phyloP scores from a whole-genome alignment of 2,888 invertebrate species.

The Drosophila crucigera region DNA sequence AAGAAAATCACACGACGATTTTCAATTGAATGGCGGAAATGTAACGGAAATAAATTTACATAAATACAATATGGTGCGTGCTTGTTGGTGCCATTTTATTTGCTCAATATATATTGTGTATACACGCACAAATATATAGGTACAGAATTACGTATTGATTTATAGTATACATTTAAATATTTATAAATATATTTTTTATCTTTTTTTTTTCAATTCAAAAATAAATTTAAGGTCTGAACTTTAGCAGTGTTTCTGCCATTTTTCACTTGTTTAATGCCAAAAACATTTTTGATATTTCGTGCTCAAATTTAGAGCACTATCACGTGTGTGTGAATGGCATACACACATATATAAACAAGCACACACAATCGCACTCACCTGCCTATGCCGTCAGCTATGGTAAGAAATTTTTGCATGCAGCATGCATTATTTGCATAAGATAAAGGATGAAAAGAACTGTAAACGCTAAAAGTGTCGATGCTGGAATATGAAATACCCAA shows the following conservation, averaged over 20 bases:
- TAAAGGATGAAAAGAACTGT: constrained; percentile 60
- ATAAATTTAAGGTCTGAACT: constrained; percentile 44
- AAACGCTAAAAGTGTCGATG: background rate
- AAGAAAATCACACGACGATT: constrained; percentile 77
- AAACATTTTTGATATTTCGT: constrained; percentile 64
- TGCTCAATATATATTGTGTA: constrained; percentile 63
- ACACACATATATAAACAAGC: constrained; percentile 12
- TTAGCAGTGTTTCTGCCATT: constrained; percentile 24
- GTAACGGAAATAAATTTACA: constrained; percentile 82
- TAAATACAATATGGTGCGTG: constrained; percentile 81
- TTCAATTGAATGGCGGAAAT: constrained; percentile 80
- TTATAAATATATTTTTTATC: constrained; percentile 2
- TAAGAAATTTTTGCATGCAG: constrained; percentile 62
- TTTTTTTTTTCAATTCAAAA: constrained; percentile 11
- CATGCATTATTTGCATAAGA: constrained; percentile 76
- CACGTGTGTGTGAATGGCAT: constrained; percentile 62
- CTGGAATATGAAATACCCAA: constrained; percentile 12
- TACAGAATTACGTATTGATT: constrained; percentile 74
- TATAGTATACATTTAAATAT: constrained; percentile 42
- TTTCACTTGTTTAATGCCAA: constrained; percentile 57
- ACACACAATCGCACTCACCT: constrained; percentile 37
- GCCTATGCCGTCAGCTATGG: constrained; percentile 46
- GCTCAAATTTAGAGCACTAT: constrained; percentile 73
- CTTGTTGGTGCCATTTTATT: constrained; percentile 78
- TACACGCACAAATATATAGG: constrained; percentile 55